A percentile compares a stretch with the other conserved stretches of the same genome.
Conservation (phyloP, 2,113 vertebrate species). For the Podarcis muralis region DNA sequence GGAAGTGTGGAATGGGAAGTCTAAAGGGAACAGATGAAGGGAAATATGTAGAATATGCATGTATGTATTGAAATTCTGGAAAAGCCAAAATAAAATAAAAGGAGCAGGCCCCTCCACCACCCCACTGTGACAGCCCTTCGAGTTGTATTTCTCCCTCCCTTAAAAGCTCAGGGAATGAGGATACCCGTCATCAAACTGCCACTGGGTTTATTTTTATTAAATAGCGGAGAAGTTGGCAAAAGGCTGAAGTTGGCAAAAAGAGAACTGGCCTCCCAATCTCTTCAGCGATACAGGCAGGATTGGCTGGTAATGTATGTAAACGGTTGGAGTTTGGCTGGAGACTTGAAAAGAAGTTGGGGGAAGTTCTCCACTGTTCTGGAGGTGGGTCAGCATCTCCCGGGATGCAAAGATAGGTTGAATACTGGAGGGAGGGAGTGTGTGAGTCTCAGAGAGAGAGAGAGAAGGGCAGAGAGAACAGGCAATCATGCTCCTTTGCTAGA, state of each 20-base stretch:
- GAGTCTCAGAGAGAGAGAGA: neutral
- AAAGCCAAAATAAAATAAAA: neutral
- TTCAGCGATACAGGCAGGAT: neutral
- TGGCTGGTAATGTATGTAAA: no score
- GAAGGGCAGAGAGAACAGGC: no score
- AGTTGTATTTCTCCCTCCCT: neutral
- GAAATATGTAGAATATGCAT: no score
- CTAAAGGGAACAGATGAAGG: no score
- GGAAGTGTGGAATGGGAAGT: neutral
- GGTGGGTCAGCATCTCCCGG: neutral
- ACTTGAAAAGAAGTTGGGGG: neutral
- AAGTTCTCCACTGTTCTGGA: neutral
- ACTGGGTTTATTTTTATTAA: slow-evolving; percentile 1
- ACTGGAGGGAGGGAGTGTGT: neutral
- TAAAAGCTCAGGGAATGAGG: neutral
- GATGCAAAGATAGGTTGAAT: neutral
- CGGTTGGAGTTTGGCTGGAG: neutral
- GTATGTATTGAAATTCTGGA: neutral
- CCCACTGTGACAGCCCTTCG: neutral
- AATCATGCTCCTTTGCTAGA: neutral
- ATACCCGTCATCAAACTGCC: neutral
- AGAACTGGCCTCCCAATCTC: neutral
- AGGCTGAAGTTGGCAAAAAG: neutral
- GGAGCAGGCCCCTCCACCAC: neutral
- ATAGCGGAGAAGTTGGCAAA: neutral